Evolutionary conservation across 1,140 invertebrate species (phyloP).

Genomic region (Acromyrmex charruanus): DNA sequence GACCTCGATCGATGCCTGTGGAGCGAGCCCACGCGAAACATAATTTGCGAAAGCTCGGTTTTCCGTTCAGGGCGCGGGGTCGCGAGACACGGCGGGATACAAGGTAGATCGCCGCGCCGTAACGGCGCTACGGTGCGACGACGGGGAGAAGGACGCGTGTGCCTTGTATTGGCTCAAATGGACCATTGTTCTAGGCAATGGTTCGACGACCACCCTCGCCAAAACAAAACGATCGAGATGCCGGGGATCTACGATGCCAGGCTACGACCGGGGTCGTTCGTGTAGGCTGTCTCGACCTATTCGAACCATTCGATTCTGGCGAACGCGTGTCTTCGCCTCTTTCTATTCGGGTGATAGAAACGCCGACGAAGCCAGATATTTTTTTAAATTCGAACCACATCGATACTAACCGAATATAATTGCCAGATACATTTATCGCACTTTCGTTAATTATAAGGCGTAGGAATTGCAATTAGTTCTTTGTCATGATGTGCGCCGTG

Average conservation of each 20-base stretch:
- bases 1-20: slow-evolving; percentile 64
- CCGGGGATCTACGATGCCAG: slow-evolving; percentile 65
- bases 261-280: slow-evolving; percentile 59
- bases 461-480: slow-evolving; percentile 65
- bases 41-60: slow-evolving; percentile 67
- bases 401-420: slow-evolving; percentile 29
- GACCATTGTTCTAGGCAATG: slow-evolving; percentile 80
- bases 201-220: slow-evolving; percentile 77
- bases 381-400: background rate
- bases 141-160: slow-evolving; percentile 20
- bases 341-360: slow-evolving; percentile 47
- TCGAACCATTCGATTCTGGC: slow-evolving; percentile 26
- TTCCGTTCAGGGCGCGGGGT: slow-evolving; percentile 24
- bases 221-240: slow-evolving; percentile 78
- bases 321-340: slow-evolving; percentile 26
- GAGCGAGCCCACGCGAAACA: slow-evolving; percentile 59
- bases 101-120: slow-evolving; percentile 29
- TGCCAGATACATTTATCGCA: slow-evolving; percentile 27
- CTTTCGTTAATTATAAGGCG: slow-evolving; percentile 68
- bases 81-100: slow-evolving; percentile 53
- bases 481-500: slow-evolving; percentile 45
- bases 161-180: slow-evolving; percentile 74
- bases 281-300: slow-evolving; percentile 66
- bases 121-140: slow-evolving; percentile 51
- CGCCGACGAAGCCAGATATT: background rate